These are phyloP conservation scores for Itoplectis maculator DNA, from an alignment of 2,888 invertebrate species.

Conservation along the genomic window DNA sequence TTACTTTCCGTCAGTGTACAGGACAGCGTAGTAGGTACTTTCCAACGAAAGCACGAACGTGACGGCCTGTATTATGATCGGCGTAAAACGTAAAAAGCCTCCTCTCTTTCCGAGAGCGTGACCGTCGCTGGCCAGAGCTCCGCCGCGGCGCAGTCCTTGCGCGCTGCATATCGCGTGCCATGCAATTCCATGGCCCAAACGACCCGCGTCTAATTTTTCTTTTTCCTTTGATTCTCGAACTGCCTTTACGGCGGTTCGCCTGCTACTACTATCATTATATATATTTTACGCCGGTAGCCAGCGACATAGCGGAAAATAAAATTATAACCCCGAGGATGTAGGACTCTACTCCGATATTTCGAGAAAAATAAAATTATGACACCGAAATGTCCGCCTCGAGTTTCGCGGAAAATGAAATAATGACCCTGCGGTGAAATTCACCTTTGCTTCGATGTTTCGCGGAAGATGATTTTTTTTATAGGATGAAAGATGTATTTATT, in stretches of 20 bases:
- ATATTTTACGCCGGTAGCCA: conserved; percentile 16
- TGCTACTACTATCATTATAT: conserved; percentile 21
- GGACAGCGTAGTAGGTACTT: conserved; percentile 58
- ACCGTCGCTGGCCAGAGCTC: conserved; percentile 57
- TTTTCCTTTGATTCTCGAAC: conserved; percentile 28
- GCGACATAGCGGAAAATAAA: conserved; percentile 24
- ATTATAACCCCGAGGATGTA: conserved; percentile 24
- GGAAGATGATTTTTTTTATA: conserved; percentile 1
- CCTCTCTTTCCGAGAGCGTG: conserved; percentile 67
- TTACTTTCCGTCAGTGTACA: conserved; percentile 59
- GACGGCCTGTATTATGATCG: conserved; percentile 69
- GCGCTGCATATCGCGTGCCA: conserved; percentile 53
- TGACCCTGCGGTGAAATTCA: no score
- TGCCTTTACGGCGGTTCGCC: conserved; percentile 7
- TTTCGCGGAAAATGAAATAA: no score
- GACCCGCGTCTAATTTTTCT: conserved; percentile 29
- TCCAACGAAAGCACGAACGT: conserved; percentile 69
- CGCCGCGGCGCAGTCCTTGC: background rate
- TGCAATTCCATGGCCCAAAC: conserved; percentile 42
- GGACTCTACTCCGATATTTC: conserved; percentile 6
- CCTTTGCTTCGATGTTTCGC: conserved; percentile 2
- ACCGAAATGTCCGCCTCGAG: no score
- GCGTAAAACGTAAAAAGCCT: conserved; percentile 57
- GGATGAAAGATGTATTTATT: background rate
- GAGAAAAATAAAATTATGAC: background rate